Evolutionary conservation across 1,140 invertebrate species (phyloP), one percentile per base, ranked within the genome.

Genomic region (Sarcophaga bullata): DNA sequence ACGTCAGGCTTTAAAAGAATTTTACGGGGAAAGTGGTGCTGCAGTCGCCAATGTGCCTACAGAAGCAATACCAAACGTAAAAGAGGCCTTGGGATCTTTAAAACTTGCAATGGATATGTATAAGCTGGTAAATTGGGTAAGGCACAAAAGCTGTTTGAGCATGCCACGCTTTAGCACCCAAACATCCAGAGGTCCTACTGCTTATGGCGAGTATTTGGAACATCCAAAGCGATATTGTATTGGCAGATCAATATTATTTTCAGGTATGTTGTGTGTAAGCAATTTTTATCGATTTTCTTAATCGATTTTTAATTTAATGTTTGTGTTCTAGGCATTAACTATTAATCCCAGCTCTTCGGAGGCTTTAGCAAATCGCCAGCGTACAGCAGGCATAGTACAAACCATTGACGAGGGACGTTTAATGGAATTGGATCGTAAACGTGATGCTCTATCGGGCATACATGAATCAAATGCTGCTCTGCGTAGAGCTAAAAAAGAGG

Each of bases 191-290:
- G 86, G 94, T 99, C 75, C 90, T 99, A 11, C 97, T 96, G 85
- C 93, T 85, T 99, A 97, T 91, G 98, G 98, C 47, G 97, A 99
- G 91, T 98, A 98, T 90, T 90, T 98, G 46, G 98, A 99, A 90
- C 93, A 95, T 81, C 17, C 93, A 96, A 84, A 93, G 96, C 49
- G 96, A 99, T 91, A 91, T 98, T 37, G 93, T 98, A 2, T 93
- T 93, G 88, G 98, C 98, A 6, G 97, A 99, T 91, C 95, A 97
- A 86, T 92, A 97, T 84, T 98, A 98, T 90, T 93, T 93, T 84
- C 91, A 91, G 82, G 89, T 89, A 86, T 5, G 37, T 50, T 8
- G 48, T 47, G 52, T 17, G 47, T 8, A 58, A 19, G 3, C 48
- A 49, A 49, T 80, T 37, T 10, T 47, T 11, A 73, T 75, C 46